phyloP scores from a whole-genome alignment of 2,797 vertebrate species.

The Fistularia commersonii region DNA sequence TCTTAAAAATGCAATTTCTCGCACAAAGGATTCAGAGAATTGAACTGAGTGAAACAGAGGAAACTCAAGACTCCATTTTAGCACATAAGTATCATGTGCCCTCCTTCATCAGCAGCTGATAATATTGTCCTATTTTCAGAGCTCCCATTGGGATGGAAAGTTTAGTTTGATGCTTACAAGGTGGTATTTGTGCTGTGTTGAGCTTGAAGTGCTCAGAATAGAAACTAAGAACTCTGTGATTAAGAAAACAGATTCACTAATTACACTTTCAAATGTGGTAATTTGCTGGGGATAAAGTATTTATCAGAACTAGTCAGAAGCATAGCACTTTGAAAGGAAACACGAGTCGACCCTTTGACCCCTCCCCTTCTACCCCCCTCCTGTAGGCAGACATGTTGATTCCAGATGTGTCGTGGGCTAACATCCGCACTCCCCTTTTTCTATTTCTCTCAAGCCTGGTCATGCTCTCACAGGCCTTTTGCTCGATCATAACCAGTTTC shows the following conservation, averaged over 20 bases:
- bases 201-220: slow-evolving; percentile 36
- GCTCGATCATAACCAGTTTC: slow-evolving; percentile 53
- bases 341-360: slow-evolving; percentile 86
- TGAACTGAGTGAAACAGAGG: slow-evolving; percentile 23
- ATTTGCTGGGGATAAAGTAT: slow-evolving; percentile 96
- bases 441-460: slow-evolving; percentile 17
- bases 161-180: slow-evolving; percentile 13
- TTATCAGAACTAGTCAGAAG: slow-evolving; percentile 90
- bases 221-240: slow-evolving; percentile 80
- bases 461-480: slow-evolving; percentile 52
- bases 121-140: slow-evolving; percentile 55
- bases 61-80: slow-evolving; percentile 31
- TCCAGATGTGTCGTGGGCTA: slow-evolving; percentile 84
- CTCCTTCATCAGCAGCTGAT: slow-evolving; percentile 45
- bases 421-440: slow-evolving; percentile 31
- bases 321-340: slow-evolving; percentile 87
- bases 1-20: slow-evolving; percentile 69
- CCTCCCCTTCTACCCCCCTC: slow-evolving; percentile 83
- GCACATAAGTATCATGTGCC: slow-evolving; percentile 26
- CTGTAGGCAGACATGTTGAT: slow-evolving; percentile 90
- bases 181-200: slow-evolving; percentile 41
- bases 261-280: slow-evolving; percentile 91
- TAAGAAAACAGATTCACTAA: slow-evolving; percentile 96
- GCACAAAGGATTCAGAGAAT: slow-evolving; percentile 50
- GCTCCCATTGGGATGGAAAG: slow-evolving; percentile 18